Evolutionary conservation across 2,797 vertebrate genomes (phyloP), one percentile per base, ranked within the genome.

Genomic region (Capromys pilorides): DNA sequence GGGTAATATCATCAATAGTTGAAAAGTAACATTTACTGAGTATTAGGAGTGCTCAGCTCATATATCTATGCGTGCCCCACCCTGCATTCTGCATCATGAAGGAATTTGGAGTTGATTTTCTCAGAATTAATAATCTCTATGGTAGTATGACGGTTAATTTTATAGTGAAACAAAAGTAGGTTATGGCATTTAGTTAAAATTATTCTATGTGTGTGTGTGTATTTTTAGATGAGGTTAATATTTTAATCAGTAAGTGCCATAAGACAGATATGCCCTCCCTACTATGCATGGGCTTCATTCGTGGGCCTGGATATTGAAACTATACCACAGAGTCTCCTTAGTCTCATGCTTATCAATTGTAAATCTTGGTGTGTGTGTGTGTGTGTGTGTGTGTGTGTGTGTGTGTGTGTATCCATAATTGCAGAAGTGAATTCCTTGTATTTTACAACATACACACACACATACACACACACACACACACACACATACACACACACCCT

Each of bases 221-320:
- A 14, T 79, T 92, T 96, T 21, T 92, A 41, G 45, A 39, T 89
- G 33, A 96, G 54, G 82, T 59, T 90, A 94, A 75, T 14, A 51
- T 82, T 92, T 94, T 36, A 95, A 62, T 88, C 67, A 82, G 24
- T 83, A 82, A 51, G 75, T 41, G 78, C 4, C 7, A 51, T 94
- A 88, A 87, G 90, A 45, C 2, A 81, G 77, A 39, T 75, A 8
- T 91, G 16, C 21, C 5, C 51, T 85, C 9, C 9, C 28, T 69
- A 61, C 13, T 80, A n/a, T 82, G 28, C 61, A 13, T 71, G 13
- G 45, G 39, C 11, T 22, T 94, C 22, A 39, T 94, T 82, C 19
- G 75, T 14, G 89, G 77, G 28, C 9, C 45, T 91, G 24, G 62
- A 62, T 36, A 88, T 26, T 90, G 11, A 59, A 78, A 86, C 31